Percentiles rank a stretch among this genome's conserved stretches.
Conservation (phyloP, 1,140 invertebrate species). For the Pseudobourletiella spinata region DNA sequence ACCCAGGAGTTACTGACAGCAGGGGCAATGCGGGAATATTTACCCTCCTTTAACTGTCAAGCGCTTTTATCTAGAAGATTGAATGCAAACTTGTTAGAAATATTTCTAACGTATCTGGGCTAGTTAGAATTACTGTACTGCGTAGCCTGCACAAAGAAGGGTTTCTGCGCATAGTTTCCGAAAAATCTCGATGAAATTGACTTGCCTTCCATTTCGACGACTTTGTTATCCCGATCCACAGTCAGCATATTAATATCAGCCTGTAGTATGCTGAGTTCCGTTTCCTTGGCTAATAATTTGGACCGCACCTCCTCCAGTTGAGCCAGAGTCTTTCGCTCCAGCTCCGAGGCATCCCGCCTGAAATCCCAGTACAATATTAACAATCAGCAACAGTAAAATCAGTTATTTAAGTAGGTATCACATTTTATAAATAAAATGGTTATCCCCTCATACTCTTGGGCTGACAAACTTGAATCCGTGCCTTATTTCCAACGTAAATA, state of each 20-base stretch:
- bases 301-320: slow-evolving; percentile 30
- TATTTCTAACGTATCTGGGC: no score
- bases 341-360: slow-evolving; percentile 28
- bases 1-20: no score
- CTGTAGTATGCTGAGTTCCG: slow-evolving; percentile 32
- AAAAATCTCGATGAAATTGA: not conserved
- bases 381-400: not conserved
- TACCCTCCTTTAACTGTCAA: no score
- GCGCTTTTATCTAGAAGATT: no score
- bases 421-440: not conserved
- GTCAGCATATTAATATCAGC: slow-evolving; percentile 32
- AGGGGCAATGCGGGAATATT: no score
- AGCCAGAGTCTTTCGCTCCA: slow-evolving; percentile 27
- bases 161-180: not conserved
- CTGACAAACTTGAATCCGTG: no score
- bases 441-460: not conserved
- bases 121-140: no score
- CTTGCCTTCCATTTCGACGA: slow-evolving; percentile 32
- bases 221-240: slow-evolving; percentile 32
- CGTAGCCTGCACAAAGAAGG: not conserved
- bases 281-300: slow-evolving; percentile 31
- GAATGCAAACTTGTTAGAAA: no score
- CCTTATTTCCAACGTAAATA: no score
- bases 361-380: not conserved
- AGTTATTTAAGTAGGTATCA: not conserved